A percentile compares a stretch with the other conserved stretches of the same genome.
Conservation (phyloP, 2,113 vertebrate genomes). For the Capricornis sumatraensis region DNA sequence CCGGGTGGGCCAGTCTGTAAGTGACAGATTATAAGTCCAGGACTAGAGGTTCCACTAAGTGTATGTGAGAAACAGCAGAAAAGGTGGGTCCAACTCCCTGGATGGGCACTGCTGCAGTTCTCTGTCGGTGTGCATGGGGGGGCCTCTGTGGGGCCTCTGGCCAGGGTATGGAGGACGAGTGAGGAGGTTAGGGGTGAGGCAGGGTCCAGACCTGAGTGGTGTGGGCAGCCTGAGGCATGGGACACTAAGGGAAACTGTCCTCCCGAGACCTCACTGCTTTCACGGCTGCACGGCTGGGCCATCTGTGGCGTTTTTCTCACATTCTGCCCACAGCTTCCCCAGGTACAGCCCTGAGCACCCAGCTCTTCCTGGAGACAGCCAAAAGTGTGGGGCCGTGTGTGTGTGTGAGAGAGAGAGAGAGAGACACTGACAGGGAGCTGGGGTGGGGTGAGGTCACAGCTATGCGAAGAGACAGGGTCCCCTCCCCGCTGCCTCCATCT, state of each 20-base stretch:
- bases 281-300: not conserved
- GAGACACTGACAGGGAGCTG: not conserved
- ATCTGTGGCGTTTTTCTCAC: constrained; percentile 59
- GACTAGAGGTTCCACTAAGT: constrained; percentile 51
- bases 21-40: constrained; percentile 60
- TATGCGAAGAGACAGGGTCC: not conserved
- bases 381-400: not conserved
- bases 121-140: not conserved
- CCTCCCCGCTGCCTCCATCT: not conserved
- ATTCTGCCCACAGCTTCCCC: constrained; percentile 58
- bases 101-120: not conserved
- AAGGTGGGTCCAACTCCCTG: not conserved
- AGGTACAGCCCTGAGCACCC: not conserved
- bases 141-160: not conserved
- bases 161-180: not conserved
- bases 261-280: constrained; percentile 32
- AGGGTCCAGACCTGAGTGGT: not conserved
- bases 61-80: constrained; percentile 36
- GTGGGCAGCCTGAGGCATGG: not conserved
- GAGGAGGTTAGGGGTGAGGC: not conserved
- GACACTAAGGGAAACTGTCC: not conserved
- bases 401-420: not conserved
- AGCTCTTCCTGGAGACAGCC: not conserved
- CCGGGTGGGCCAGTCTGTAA: constrained; percentile 28
- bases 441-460: not conserved